Conservation (phyloP, 30 jellyfish, hydroid and myxozoan genomes). For the Aurelia aurita region DNA sequence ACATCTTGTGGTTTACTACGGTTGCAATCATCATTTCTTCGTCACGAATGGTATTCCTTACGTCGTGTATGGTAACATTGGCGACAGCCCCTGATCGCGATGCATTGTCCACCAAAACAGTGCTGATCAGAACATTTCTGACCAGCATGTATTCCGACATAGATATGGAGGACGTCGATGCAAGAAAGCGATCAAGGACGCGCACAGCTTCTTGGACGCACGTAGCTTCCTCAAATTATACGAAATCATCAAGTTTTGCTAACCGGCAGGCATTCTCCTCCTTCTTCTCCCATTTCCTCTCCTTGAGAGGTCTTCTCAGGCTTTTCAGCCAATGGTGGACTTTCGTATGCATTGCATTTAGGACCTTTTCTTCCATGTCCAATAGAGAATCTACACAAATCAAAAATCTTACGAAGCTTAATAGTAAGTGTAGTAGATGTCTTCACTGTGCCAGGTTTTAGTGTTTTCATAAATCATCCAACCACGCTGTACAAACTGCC, state of each 20-base stretch:
- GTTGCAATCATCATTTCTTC: background rate
- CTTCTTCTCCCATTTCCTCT: conserved; percentile 4
- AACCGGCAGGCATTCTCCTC: conserved; percentile 11
- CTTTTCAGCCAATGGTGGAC: background rate
- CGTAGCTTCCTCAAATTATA: background rate
- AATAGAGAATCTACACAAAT: background rate
- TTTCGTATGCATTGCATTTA: background rate
- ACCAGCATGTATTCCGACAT: background rate
- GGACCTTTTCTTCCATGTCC: background rate
- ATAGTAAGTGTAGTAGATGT: conserved; percentile 42
- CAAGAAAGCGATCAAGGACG: background rate
- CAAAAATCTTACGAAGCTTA: conserved; percentile 5
- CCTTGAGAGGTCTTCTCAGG: background rate
- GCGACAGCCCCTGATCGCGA: conserved; percentile 44
- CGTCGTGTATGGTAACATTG: conserved; percentile 19
- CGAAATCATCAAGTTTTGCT: conserved; percentile 16
- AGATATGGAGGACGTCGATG: background rate
- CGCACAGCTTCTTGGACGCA: background rate
- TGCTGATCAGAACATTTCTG: conserved; percentile 7
- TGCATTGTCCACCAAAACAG: conserved; percentile 28
- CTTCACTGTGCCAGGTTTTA: conserved; percentile 41
- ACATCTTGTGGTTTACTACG: conserved; percentile 39
- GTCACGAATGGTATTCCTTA: background rate
- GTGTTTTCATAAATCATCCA: background rate
- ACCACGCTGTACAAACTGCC: conserved; percentile 6